A percentile compares a stretch with the other conserved stretches of the same genome.
Conservation (phyloP, 2,113 vertebrate species). For the Syngnathoides biaculeatus region DNA sequence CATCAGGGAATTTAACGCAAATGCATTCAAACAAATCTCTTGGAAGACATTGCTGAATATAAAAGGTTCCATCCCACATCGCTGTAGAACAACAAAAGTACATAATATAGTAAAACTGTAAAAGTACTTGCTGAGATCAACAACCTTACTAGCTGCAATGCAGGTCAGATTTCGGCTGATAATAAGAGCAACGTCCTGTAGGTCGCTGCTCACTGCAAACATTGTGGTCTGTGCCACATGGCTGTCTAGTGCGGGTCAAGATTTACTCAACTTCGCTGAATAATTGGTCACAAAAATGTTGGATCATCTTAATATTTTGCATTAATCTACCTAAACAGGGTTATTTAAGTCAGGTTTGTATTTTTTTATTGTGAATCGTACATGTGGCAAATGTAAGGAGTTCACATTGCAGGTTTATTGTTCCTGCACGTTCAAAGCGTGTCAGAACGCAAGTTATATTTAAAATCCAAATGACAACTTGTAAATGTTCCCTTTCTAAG, state of each 20-base stretch:
- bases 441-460: background rate
- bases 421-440: background rate
- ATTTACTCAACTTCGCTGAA: background rate
- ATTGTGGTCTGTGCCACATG: constrained; percentile 30
- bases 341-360: background rate
- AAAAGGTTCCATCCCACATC: background rate
- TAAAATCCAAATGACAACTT: background rate
- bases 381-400: background rate
- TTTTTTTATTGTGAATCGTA: background rate
- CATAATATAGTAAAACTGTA: constrained; percentile 19
- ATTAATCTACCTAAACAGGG: background rate
- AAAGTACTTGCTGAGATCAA: constrained; percentile 22
- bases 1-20: background rate
- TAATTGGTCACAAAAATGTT: background rate
- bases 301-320: background rate
- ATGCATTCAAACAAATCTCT: background rate
- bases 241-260: background rate
- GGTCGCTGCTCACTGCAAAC: constrained; percentile 43
- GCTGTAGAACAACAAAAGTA: background rate
- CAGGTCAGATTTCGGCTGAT: constrained; percentile 26
- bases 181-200: constrained; percentile 42
- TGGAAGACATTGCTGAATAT: background rate
- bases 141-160: constrained; percentile 11
- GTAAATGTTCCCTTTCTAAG: background rate
- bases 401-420: background rate